Base-by-base conservation (phyloP, 2,888 invertebrate species). In the Pterostichus madidus region DNA sequence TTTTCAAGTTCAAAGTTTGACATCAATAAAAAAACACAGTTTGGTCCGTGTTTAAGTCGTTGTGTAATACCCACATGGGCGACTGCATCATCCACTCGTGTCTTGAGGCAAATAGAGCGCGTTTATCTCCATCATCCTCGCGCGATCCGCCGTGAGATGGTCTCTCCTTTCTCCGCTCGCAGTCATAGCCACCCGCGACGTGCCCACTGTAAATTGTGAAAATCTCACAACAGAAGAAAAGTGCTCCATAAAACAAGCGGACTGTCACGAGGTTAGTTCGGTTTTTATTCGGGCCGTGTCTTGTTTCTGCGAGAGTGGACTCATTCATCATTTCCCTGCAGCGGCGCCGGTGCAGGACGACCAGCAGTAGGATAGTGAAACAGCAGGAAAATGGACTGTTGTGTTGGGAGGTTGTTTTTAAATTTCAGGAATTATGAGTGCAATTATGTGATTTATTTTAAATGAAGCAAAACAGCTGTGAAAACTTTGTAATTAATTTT, bases 251-350 rank as follows among this genome's bases (percentile, higher is more conserved):
- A 86, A 86, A 85, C 85, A 85, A 85, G 85, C 83, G 77, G 10
- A 85, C 84, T 85, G 85, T 86, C 85, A 83, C 84, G 83, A 84
- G 84, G 85, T 85, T 85, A 86, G 85, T 85, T 85, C 85, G 85
- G 85, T 86, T 86, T 86, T 86, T 86, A 85, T 85, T 85, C 85
- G 85, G 84, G 83, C 85, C 84, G 85, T 85, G 86, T 85, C 85
- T 84, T 85, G 85, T 85, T 83, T 85, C 84, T 83, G 75, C 80
- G 84, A 84, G 85, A 86, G 86, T 86, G 85, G 85, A 85, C 86
- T 84, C 86, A 86, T 86, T 86, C 86, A 85, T 86, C 86, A 86
- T 86, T 86, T 86, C 85, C 83, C 82, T 84, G 84, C 84, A 84
- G 44, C 32, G 46, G 39, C 71, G 71, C 11, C 71, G 64, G 35